Evolutionary conservation across 37 sponge, comb jelly and placozoan genomes (phyloP).

Genomic region (Agelas oroides): DNA sequence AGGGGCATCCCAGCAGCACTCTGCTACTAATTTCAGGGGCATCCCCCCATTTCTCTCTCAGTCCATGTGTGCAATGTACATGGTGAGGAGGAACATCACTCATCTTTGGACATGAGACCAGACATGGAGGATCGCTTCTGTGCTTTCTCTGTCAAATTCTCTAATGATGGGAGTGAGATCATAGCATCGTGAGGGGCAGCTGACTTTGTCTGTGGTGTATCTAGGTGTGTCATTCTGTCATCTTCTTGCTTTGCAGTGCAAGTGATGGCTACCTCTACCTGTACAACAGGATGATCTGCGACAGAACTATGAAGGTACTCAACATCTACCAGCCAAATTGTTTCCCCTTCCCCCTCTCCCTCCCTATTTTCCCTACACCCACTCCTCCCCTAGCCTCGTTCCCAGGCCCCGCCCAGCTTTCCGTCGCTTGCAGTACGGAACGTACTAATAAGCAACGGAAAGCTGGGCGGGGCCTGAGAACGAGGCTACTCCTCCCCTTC

Average conservation of each 20-base stretch:
- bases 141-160: conserved; percentile 56
- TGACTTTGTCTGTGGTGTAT: no score
- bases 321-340: no score
- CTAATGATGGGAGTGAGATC: conserved; percentile 71
- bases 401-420: no score
- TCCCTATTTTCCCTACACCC: background rate
- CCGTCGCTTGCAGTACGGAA: no score
- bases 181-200: conserved; percentile 64
- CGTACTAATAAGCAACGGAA: no score
- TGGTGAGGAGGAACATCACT: conserved; percentile 55
- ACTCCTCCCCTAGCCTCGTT: no score
- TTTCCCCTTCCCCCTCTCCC: no score
- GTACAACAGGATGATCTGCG: conserved; percentile 60
- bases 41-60: conserved; percentile 2
- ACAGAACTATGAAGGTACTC: conserved; percentile 55
- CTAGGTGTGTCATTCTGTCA: no score
- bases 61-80: conserved; percentile 75
- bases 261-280: conserved; percentile 84
- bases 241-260: conserved; percentile 54
- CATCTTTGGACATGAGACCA: conserved; percentile 60
- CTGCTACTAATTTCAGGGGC: no score
- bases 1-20: no score
- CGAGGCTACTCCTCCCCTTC: no score
- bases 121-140: conserved; percentile 47
- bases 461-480: no score